These are phyloP conservation scores for Antedon mediterranea DNA, from an alignment of 53 echinoderm and acorn worm species.

Conservation along the genomic window DNA sequence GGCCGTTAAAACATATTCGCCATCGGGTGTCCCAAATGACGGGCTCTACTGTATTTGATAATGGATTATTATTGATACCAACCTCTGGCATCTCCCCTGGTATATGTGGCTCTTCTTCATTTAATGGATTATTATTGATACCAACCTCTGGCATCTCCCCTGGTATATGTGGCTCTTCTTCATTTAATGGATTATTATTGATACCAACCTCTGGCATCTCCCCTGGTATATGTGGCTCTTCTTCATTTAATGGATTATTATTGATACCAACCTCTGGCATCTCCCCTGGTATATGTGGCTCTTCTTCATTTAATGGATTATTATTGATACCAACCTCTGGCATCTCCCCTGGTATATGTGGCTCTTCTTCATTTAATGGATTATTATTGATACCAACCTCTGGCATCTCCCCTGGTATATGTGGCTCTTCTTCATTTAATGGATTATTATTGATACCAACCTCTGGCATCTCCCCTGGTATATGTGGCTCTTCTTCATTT, in stretches of 20 bases:
- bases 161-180: slow-evolving; percentile 34
- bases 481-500: slow-evolving; percentile 33
- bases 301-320: slow-evolving; percentile 29
- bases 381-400: slow-evolving; percentile 38
- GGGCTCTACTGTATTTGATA: no score
- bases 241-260: slow-evolving; percentile 23
- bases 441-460: slow-evolving; percentile 21
- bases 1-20: no score
- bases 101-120: slow-evolving; percentile 33
- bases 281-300: slow-evolving; percentile 46
- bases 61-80: not conserved
- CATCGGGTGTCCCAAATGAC: no score
- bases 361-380: slow-evolving; percentile 30
- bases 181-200: slow-evolving; percentile 9
- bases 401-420: slow-evolving; percentile 64
- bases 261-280: slow-evolving; percentile 56
- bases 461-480: slow-evolving; percentile 75
- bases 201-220: slow-evolving; percentile 70
- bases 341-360: slow-evolving; percentile 50
- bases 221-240: slow-evolving; percentile 38
- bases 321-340: slow-evolving; percentile 48
- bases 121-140: not conserved
- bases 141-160: slow-evolving; percentile 82
- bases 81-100: slow-evolving; percentile 87
- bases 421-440: slow-evolving; percentile 27